A percentile compares a stretch with the other conserved stretches of the same genome.
Conservation (phyloP, 2,888 invertebrate species). For the Perizoma affinitatum region DNA sequence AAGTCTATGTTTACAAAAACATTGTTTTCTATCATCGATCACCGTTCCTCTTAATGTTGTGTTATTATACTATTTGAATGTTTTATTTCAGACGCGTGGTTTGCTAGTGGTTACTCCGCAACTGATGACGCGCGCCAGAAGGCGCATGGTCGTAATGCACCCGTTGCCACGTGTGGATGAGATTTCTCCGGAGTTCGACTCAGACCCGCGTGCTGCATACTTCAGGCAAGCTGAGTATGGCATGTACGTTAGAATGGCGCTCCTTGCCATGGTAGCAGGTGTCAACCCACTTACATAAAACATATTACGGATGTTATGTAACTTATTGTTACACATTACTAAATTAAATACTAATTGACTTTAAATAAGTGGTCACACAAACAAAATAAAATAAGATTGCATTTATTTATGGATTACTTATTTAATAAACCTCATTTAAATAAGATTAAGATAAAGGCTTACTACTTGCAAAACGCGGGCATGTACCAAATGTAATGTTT, state of each 20-base stretch:
- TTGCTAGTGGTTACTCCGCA: conserved; percentile 96
- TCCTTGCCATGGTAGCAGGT: conserved; percentile 95
- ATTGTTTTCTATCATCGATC: neutral
- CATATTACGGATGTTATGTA: neutral
- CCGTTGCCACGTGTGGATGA: conserved; percentile 97
- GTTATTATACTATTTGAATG: neutral
- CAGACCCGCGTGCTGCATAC: conserved; percentile 98
- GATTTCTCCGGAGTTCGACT: conserved; percentile 97
- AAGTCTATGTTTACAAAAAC: no score
- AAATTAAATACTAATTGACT: neutral
- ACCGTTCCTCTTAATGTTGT: neutral
- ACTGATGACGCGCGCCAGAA: conserved; percentile 96
- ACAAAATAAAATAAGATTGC: neutral
- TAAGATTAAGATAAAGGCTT: no score
- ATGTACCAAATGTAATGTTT: no score
- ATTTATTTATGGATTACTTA: neutral
- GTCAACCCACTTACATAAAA: conserved; percentile 69
- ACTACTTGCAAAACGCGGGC: no score
- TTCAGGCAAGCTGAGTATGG: conserved; percentile 99
- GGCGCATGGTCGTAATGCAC: conserved; percentile 98
- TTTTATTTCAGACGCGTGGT: conserved; percentile 89
- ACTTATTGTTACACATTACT: neutral
- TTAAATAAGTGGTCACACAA: neutral
- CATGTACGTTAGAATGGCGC: conserved; percentile 99
- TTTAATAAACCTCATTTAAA: neutral